Conservation (phyloP, 2,113 vertebrate genomes). For the Lathamus discolor region DNA sequence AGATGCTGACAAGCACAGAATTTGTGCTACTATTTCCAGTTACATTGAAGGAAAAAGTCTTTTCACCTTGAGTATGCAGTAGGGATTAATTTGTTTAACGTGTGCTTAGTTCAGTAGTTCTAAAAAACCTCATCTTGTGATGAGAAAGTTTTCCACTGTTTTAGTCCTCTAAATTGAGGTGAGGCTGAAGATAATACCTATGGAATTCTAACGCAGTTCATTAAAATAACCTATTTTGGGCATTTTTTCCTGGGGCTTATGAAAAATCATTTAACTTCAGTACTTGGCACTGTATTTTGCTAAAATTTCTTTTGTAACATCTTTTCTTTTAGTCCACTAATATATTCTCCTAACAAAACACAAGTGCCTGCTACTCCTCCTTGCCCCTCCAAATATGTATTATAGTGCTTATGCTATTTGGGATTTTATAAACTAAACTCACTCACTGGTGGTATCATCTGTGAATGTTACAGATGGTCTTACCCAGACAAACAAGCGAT, state of each 20-base stretch:
- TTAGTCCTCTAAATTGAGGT: not conserved
- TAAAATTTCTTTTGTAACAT: not conserved
- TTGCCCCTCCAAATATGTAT: not conserved
- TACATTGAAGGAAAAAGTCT: not conserved
- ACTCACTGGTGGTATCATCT: fast-evolving
- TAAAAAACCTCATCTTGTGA: not conserved
- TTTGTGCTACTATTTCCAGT: not conserved
- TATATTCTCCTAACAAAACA: not conserved
- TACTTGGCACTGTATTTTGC: not conserved
- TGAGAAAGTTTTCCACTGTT: not conserved
- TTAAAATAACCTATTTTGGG: not conserved
- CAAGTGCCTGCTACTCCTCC: not conserved
- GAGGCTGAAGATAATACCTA: not conserved
- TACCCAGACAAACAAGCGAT: not conserved
- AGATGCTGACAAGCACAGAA: not conserved
- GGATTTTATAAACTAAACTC: not conserved
- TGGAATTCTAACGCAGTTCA: not conserved
- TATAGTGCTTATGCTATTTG: not conserved
- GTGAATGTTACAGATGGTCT: not conserved
- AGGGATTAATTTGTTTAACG: not conserved
- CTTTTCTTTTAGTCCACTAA: not conserved
- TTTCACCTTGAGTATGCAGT: not conserved
- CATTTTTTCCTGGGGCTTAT: not conserved
- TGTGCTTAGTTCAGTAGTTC: not conserved
- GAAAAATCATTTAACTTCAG: not conserved